Base-by-base conservation (phyloP, 2,888 invertebrate genomes). In the Cataglyphis altisquamis region DNA sequence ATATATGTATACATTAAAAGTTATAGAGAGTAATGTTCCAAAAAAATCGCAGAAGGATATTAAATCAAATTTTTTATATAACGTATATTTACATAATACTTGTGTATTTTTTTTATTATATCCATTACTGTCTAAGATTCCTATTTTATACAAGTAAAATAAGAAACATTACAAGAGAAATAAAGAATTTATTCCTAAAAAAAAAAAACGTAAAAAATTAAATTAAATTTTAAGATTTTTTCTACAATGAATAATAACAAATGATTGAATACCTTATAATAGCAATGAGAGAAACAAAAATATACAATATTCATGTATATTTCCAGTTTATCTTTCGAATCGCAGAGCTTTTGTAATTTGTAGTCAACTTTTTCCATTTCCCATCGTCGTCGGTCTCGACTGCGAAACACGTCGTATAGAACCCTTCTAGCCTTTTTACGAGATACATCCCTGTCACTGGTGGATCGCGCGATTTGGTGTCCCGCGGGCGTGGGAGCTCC, bases 401-500 rank as follows among this genome's bases (percentile, higher is more conserved):
- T 4, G 6, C 10, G 64, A 48, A 15, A 48, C 36, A 18, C 6
- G 21, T 32, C 74, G n/a, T 9, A 32, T 4, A 12, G 39, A 77
- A 66, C 5, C 15, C 25, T 39, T 12, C 6, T 5, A 25, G 12
- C 8, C 12, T 48, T 29, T 36, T 60, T 29, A 3, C 39, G 25
- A 32, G 62, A 5, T 68, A 62, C 82, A 41, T 48, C 15, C 62
- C 75, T 57, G 68, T 12, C 77, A 18, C 3, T 63, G 63, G 45
- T 29, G 52, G 25, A 25, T 66, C 39, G 41, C 52, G 48, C 77
- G 84, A 91, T 91, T 91, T 88, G 91, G 77, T 75, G 74, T 67
- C 66, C 25, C 60, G 90, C 90, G 90, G 91, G 91, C 90, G 90
- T 90, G 89, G 91, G 90, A 91, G 91, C 87, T 89, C 85, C 82